Base-by-base conservation (phyloP, 2,797 vertebrate genomes). In the Paramormyrops hopkinsi region DNA sequence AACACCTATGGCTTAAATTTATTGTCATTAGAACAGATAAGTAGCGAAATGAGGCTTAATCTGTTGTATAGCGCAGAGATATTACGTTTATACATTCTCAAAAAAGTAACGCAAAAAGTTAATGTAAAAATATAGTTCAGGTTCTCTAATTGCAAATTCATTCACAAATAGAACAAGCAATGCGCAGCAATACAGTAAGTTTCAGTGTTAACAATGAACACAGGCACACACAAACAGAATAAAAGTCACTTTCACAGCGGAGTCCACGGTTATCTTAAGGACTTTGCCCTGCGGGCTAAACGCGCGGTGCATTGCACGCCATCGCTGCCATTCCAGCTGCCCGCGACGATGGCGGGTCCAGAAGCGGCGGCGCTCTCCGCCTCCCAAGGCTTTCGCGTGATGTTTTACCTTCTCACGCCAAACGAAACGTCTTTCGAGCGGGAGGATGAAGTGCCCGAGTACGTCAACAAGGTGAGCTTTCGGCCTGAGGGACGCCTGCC, bases 381-480 rank as follows among this genome's bases (percentile, higher is more conserved):
- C 89, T 95, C 93, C 7, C 92, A 94, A 89, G 95, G 95, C 37
- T 3, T 96, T 90, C 96, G 97, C 12, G 89, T 94, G 90, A 89
- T 98, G 90, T 97, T 99, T 90, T 96, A 96, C 83, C 90, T 93
- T 88, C 92, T 99, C 91, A 94, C 94, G 0, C 97, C 97, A 51
- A 95, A 93, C 2, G 97, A 98, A 90, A 96, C 97, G 1, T 94
- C 95, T 0, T 99, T 97, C 91, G 88, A 94, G 91, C 93, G 90
- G 0, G 17, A 97, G 84, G 95, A 97, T 22, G 96, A 97, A 14
- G 97, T 98, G 17, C 97, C 97, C 0, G 92, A 92, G 90, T 99
- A 98, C 89, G 94, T 98, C 17, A 92, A 97, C 37, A 95, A 98
- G 98, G 97, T 99, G 96, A 95, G 97, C 92, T 65, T 86, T 50